Evolutionary conservation across 2,797 vertebrate species (phyloP), one percentile per base, ranked within the genome.

Genomic region (Dallia pectoralis): DNA sequence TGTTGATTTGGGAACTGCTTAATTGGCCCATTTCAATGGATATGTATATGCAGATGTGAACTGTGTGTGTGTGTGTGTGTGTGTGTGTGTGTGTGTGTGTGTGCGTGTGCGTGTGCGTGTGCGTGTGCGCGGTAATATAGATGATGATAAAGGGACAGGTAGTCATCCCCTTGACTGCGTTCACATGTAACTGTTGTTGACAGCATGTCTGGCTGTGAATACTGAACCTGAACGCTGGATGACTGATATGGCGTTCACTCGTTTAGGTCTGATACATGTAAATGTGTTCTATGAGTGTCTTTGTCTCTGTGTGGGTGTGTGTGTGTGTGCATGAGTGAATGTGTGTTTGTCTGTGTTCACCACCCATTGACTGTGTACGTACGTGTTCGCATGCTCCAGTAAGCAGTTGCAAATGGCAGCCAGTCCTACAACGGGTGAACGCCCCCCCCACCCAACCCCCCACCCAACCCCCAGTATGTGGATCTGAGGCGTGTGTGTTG

Each of bases 371-470:
- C 2, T 27, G 69, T 70, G 69, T 61, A 19, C 65, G 51, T 22
- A 53, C 33, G 12, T 61, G 69, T 59, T 47, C 7, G 44, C 22
- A n/a, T 72, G 61, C 62, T 36, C n/a, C 33, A 30, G 4, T 9
- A 61, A 19, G 44, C 18, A 19, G 63, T 18, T 18, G 53, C 62
- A 32, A n/a, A 40, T 71, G 33, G 30, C 32, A 59, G 15, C 69
- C n/a, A 49, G 33, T 29, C 47, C 47, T 15, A 49, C 71, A 51
- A 19, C 53, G 67, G 74, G 74, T 74, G 75, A 72, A 48, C 70
- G 70, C 84, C 87, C 81, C 87, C 87, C 85, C 75, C 29, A 27
- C 78, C 74, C 76, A 53, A 30, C 72, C 80, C 87, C 78, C 82
- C 86, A 85, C 87, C 51, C 78, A 78, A 74, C 18, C 71, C 70